phyloP scores from a whole-genome alignment of 1,140 invertebrate species.

The Liolophura sinensis region DNA sequence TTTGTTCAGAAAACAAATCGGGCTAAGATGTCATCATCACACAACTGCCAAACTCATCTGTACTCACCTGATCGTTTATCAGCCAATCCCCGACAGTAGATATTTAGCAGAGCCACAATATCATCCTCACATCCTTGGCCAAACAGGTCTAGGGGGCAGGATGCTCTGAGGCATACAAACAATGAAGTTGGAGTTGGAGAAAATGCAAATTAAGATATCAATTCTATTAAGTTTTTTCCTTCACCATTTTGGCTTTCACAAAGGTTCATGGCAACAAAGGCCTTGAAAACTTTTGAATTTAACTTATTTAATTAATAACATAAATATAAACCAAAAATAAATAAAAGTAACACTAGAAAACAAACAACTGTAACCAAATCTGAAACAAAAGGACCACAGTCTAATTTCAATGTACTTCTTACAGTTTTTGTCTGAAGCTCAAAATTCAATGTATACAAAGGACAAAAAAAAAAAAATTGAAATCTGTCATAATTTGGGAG shows the following conservation, averaged over 20 bases:
- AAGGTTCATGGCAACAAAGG: background rate
- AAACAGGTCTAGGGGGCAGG: slow-evolving; percentile 67
- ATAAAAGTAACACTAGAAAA: too few species aligned
- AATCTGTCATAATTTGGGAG: too few species aligned
- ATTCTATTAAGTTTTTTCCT: background rate
- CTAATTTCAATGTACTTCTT: background rate
- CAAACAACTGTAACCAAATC: background rate
- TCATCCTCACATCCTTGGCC: slow-evolving; percentile 63
- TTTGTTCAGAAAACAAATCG: slow-evolving; percentile 63
- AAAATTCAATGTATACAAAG: background rate
- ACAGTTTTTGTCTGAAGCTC: background rate
- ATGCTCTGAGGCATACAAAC: slow-evolving; percentile 59
- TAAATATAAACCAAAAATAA: too few species aligned
- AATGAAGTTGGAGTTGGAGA: background rate
- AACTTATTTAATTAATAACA: too few species aligned
- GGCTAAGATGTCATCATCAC: slow-evolving; percentile 67
- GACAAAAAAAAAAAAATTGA: too few species aligned
- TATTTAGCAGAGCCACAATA: slow-evolving; percentile 70
- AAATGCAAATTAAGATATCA: too few species aligned
- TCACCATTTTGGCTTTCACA: background rate
- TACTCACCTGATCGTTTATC: slow-evolving; percentile 69
- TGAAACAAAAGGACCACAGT: background rate
- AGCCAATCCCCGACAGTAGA: slow-evolving; percentile 72
- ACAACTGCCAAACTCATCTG: slow-evolving; percentile 51
- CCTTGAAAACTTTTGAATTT: too few species aligned